Percentiles rank a stretch among this genome's conserved stretches.
These are phyloP conservation scores for Caenorhabditis wallacei DNA, from an alignment of 2,888 invertebrate genomes.

Conservation along the genomic window DNA sequence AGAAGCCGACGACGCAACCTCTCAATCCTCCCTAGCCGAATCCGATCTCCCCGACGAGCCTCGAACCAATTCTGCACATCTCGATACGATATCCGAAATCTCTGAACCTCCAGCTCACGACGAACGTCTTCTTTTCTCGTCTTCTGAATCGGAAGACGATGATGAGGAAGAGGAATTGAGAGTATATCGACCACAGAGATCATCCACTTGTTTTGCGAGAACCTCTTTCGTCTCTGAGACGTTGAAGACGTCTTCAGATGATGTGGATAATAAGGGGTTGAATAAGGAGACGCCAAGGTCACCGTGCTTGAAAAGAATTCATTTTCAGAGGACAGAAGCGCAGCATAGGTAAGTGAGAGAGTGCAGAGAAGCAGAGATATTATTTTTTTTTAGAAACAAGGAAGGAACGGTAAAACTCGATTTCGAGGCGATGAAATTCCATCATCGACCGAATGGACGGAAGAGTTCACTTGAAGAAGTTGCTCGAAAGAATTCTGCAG, in stretches of 20 bases:
- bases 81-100: slow-evolving; percentile 63
- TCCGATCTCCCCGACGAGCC: slow-evolving; percentile 62
- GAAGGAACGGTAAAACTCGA: slow-evolving; percentile 56
- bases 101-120: slow-evolving; percentile 53
- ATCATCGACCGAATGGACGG: slow-evolving; percentile 22
- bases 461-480: slow-evolving; percentile 64
- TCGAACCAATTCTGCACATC: slow-evolving; percentile 42
- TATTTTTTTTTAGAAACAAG: slow-evolving; percentile 44
- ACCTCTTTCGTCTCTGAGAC: slow-evolving; percentile 66
- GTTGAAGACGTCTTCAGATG: slow-evolving; percentile 57
- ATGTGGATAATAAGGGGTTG: slow-evolving; percentile 48
- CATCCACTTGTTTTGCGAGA: slow-evolving; percentile 36
- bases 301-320: slow-evolving; percentile 74
- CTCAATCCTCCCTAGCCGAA: slow-evolving; percentile 65
- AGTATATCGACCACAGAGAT: slow-evolving; percentile 23
- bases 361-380: neutral
- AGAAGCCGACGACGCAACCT: slow-evolving; percentile 61
- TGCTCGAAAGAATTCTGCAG: slow-evolving; percentile 58
- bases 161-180: slow-evolving; percentile 54
- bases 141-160: slow-evolving; percentile 58
- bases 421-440: slow-evolving; percentile 62
- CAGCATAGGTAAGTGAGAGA: slow-evolving; percentile 51
- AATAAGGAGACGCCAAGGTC: slow-evolving; percentile 69
- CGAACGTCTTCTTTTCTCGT: slow-evolving; percentile 62
- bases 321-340: slow-evolving; percentile 72